These are phyloP conservation scores for Brachymystax lenok DNA, from an alignment of 2,797 vertebrate genomes.

Conservation along the genomic window DNA sequence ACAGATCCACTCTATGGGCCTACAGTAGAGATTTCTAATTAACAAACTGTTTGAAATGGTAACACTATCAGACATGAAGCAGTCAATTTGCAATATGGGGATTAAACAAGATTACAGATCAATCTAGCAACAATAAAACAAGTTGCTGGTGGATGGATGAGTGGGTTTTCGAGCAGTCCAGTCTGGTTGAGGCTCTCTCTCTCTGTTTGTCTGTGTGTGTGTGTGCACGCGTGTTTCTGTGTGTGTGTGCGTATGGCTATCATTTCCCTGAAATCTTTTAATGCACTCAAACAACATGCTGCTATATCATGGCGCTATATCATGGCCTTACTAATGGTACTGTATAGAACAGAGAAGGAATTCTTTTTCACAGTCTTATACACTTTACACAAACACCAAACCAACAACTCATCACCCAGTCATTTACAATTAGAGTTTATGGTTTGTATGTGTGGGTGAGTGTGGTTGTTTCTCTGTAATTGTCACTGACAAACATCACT, in stretches of 20 bases:
- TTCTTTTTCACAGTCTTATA: conserved; percentile 3
- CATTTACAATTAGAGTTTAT: too few species aligned
- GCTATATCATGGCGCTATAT: not conserved
- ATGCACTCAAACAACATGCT: conserved; percentile 3
- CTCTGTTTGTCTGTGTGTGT: too few species aligned
- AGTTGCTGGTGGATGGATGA: too few species aligned
- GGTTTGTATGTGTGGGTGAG: too few species aligned
- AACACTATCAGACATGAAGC: not conserved
- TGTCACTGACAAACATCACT: not conserved
- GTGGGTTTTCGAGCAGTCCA: too few species aligned
- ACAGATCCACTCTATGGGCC: not conserved
- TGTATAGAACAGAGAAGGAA: too few species aligned
- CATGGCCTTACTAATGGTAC: not conserved
- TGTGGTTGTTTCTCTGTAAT: not conserved
- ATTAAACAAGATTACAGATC: too few species aligned
- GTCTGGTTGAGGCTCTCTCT: too few species aligned
- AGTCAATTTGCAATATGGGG: too few species aligned
- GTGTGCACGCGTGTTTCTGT: not conserved
- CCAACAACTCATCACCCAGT: too few species aligned
- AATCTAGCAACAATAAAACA: too few species aligned
- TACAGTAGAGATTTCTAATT: too few species aligned
- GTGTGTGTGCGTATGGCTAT: not conserved
- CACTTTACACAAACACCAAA: not conserved
- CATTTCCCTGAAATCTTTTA: conserved; percentile 13
- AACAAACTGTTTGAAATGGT: not conserved